Base-by-base conservation (phyloP, 1,140 invertebrate genomes). In the Halyomorpha halys region DNA sequence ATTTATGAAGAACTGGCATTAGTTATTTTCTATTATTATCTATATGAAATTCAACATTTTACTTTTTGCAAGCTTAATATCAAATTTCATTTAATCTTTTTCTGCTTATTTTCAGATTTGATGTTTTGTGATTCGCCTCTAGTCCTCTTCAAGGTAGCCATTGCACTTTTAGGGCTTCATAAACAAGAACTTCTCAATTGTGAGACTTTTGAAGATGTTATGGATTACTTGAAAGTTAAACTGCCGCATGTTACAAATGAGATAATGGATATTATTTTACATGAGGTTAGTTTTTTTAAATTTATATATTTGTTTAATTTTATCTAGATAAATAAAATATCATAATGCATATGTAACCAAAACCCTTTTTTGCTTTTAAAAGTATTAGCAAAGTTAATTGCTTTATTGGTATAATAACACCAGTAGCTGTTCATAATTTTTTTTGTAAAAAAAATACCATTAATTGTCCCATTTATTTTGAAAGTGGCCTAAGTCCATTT, bases 141-240 rank as follows among this genome's bases (percentile, higher is more conserved):
- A 72, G 86, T 94, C 0, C 82, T 97, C 60, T 94, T 96, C 71
- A 86, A 91, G 69, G 87, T 97, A 44, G 90, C 92, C 0, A 73
- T 97, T 25, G 85, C 89, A 1, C 73, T 98, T 30, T 76, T 98
- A 8, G 83, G 85, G 0, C 85, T 86, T 34, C 91, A 96, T 75
- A 89, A 89, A 71, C 86, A 93, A 65, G 82, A 86, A 16, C 78
- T 98, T 47, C 76, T 96, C 70, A 74, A 82, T 30, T 93, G 91
- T 69, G 85, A 89, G 65, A 90, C 86, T 69, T 95, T 97, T 74
- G 95, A 98, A 76, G 84, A 89, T 69, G 89, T 94, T 8, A 95
- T 96, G 80, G 89, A 93, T 67, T 96, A 92, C 70, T 77, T 97
- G 13, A 97, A 96, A 74, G 83, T 77, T 45, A 80, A 80, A 65